phyloP scores from a whole-genome alignment of 2,113 vertebrate species.

The Chaetodon auriga region DNA sequence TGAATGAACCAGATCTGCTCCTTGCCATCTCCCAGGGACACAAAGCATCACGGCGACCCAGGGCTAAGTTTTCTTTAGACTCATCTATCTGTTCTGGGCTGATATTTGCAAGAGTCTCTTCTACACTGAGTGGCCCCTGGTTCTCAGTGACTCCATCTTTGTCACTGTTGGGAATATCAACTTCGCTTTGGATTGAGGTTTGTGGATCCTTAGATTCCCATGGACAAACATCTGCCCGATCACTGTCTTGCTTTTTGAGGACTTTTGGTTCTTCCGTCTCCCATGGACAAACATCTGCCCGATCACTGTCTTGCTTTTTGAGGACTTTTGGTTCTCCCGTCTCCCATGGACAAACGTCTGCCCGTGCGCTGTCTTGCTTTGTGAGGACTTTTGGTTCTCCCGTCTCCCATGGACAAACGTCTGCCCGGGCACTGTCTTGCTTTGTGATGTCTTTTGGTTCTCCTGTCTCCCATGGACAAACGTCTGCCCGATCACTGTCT shows the following conservation, averaged over 20 bases:
- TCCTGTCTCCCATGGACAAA: conserved; percentile 75
- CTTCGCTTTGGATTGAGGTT: conserved; percentile 8
- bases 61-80: conserved; percentile 62
- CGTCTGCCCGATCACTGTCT: conserved; percentile 15
- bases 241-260: conserved; percentile 25
- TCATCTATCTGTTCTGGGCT: conserved; percentile 50
- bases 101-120: conserved; percentile 27
- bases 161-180: conserved; percentile 12
- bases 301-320: conserved; percentile 18
- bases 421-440: conserved; percentile 10
- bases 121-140: conserved; percentile 1
- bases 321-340: conserved; percentile 25
- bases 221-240: conserved; percentile 48
- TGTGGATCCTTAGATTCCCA: conserved; percentile 37
- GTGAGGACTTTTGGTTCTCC: conserved; percentile 10
- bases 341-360: conserved; percentile 68
- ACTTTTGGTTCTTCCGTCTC: conserved; percentile 31
- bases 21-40: conserved; percentile 80
- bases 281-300: conserved; percentile 56
- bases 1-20: conserved; percentile 68
- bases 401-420: conserved; percentile 75
- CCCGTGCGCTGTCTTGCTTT: not conserved
- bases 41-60: conserved; percentile 79
- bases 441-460: conserved; percentile 35
- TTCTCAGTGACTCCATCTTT: conserved; percentile 31